Evolutionary conservation across 2,113 vertebrate genomes (phyloP).

Genomic region (Melozone crissalis): DNA sequence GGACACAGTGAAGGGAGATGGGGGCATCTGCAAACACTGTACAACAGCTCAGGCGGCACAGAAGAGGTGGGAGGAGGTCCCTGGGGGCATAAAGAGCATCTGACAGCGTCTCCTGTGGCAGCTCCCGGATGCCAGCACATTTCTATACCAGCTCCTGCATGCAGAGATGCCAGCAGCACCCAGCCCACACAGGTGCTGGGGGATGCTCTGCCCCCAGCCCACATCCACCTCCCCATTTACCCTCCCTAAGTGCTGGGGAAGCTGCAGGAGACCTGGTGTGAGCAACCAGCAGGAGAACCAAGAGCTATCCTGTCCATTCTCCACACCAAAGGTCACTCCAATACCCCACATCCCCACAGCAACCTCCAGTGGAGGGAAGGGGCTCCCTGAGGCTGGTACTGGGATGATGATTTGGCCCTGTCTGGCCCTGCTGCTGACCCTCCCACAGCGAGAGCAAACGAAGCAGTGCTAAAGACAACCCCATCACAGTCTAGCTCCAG

Average conservation of each 20-base stretch:
- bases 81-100: background rate
- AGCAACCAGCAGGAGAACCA: background rate
- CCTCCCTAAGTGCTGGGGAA: rapidly evolving
- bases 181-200: background rate
- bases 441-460: rapidly evolving
- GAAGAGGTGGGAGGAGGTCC: background rate
- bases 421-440: too few species aligned
- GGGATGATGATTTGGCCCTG: background rate
- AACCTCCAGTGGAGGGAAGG: background rate
- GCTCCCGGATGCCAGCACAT: background rate
- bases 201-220: background rate
- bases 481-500: rapidly evolving
- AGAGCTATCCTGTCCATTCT: background rate
- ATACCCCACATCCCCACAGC: rapidly evolving
- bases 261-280: background rate
- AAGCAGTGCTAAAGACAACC: background rate
- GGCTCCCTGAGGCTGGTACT: background rate
- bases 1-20: background rate
- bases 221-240: background rate
- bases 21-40: background rate
- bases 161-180: background rate
- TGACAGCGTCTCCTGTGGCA: background rate
- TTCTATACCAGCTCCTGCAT: background rate
- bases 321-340: background rate
- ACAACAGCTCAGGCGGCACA: background rate